Evolutionary conservation across 2,888 invertebrate genomes (phyloP), one percentile per base, ranked within the genome.

Genomic region (Drosophila meridionalis): DNA sequence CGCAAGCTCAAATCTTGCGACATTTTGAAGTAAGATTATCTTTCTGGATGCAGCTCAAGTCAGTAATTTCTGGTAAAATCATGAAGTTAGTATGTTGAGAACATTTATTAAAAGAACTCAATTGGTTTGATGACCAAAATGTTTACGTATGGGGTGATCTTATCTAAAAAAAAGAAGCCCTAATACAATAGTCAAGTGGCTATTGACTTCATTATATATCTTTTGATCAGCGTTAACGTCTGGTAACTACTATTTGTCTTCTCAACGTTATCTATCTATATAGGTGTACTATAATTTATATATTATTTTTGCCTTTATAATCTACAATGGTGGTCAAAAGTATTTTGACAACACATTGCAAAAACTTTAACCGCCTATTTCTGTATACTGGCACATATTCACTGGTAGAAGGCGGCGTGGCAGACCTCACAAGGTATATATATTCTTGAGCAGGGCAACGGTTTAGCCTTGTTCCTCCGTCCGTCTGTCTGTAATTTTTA

Each of bases 1-100:
- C 80, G 80, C 78, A 81, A 76, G n/a, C 64, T 5, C 48, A 40
- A 55, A 42, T 45, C 59, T 47, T 57, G 30, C 40, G 32, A 38
- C n/a, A 48, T 59, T 30, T 36, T 20, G 42, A 48, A 64, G 43
- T 62, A 36, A 61, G 66, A 71, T 80, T 66, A 75, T 69, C 60
- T 67, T 67, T 43, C 47, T 53, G 12, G 20, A 52, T 66, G 59
- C 48, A 34, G 65, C 52, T 50, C 0, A 60, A 32, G 55, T 76
- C 45, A 71, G 71, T 71, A 53, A 14, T 30, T 61, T 64, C 73
- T 53, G 60, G 80, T 71, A 71, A 48, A 42, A 34, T 57, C 42
- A 12, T 20, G 7, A 7, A 12, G 7, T 34, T 57, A 42, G 9
- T 56, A 42, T 42, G 30, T n/a, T 30, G 6, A 34, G 30, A 59